Base-by-base conservation (phyloP, 2,113 vertebrate species). In the Ammodytes dubius region DNA sequence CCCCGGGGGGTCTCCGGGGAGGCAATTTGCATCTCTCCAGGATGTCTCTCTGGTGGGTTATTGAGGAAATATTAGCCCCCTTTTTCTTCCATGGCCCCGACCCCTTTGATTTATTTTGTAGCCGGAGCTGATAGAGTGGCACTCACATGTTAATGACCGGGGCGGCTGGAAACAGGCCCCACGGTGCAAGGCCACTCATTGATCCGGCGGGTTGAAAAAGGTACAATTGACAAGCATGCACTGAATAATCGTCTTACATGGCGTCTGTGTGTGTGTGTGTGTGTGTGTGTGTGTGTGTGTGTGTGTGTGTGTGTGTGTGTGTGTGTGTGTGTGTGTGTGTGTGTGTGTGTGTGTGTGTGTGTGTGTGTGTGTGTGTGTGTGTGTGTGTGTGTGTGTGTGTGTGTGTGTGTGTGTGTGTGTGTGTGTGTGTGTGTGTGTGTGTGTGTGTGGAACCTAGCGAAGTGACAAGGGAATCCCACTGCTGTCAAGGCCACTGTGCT, bases 1-100 rank as follows among this genome's bases (percentile, higher is more conserved):
- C 91, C 88, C 86, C 56, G 14, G 83, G 14, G 83, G 78, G 81
- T 95, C 95, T 93, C 95, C 86, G 84, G 95, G 94, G 95, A 95
- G 93, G 91, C 92, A 93, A 94, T 95, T 95, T 95, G 91, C 95
- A 95, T 95, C 93, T 89, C 93, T 93, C 91, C 89, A 90, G 88
- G 90, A 89, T 84, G 92, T 88, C 93, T 93, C 93, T 94, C 79
- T 92, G 89, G 27, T 27, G 90, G 94, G 87, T 89, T 93, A 91
- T 92, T 91, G 92, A 93, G 95, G 93, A 94, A 94, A 94, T 93
- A 93, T 91, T 91, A 93, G 91, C 89, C 89, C 86, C 89, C 27
- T 27, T 92, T 94, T 89, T 92, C 87, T 92, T 91, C 86, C 75
- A 67, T 50, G 88, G 76, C 81, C 27, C 27, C 68, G 73, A 91